phyloP scores from a whole-genome alignment of 2,797 vertebrate genomes.

The Pseudomugil gertrudae region DNA sequence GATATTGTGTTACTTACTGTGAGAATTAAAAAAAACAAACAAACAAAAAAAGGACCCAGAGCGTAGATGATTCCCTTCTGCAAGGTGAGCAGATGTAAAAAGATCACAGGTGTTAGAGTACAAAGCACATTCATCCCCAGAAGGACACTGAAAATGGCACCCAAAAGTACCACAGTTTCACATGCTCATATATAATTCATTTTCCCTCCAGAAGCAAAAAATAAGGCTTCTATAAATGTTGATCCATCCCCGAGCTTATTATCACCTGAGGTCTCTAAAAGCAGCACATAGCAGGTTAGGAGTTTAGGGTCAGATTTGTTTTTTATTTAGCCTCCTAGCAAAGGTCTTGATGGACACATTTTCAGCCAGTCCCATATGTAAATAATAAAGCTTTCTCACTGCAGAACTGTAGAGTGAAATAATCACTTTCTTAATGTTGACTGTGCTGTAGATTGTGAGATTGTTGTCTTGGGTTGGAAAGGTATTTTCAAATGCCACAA shows the following conservation, averaged over 20 bases:
- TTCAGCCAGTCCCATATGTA: constrained; percentile 34
- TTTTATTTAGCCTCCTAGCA: constrained; percentile 25
- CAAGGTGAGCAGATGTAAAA: constrained; percentile 72
- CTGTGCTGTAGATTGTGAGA: constrained; percentile 74
- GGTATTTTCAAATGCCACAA: constrained; percentile 82
- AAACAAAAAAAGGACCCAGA: constrained; percentile 22
- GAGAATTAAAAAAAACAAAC: constrained; percentile 34
- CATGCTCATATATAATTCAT: constrained; percentile 75
- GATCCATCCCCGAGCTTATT: constrained; percentile 55
- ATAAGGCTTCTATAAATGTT: constrained; percentile 62
- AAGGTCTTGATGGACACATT: constrained; percentile 25
- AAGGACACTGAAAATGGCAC: constrained; percentile 61
- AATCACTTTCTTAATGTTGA: constrained; percentile 71
- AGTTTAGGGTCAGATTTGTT: constrained; percentile 36
- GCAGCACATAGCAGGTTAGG: constrained; percentile 15
- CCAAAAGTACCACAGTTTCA: constrained; percentile 65
- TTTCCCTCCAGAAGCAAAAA: constrained; percentile 48
- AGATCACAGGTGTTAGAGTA: constrained; percentile 69
- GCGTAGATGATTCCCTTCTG: constrained; percentile 36
- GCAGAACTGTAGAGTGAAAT: constrained; percentile 40
- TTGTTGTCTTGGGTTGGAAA: constrained; percentile 72
- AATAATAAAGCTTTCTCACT: constrained; percentile 37
- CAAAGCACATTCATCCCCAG: constrained; percentile 60
- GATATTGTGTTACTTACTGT: constrained; percentile 71
- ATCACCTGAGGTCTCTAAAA: constrained; percentile 55